Evolutionary conservation across 2,113 vertebrate species (phyloP).

Genomic region (Chascanopsetta lugubris): DNA sequence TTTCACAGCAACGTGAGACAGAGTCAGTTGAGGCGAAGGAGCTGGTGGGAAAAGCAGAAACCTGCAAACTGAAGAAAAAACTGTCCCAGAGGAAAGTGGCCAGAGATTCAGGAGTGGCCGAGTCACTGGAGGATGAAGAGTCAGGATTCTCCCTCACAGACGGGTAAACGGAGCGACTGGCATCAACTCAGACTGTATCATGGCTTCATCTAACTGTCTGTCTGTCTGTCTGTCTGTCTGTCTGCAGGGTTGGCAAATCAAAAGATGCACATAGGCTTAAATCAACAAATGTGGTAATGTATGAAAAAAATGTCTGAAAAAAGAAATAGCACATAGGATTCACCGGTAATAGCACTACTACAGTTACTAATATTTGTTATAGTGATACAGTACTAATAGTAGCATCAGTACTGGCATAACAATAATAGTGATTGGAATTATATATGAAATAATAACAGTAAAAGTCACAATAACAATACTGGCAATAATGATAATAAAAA

Average conservation of each 20-base stretch:
- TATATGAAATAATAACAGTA: too few species aligned
- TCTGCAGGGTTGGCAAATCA: slow-evolving; percentile 61
- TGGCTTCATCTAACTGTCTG: not conserved
- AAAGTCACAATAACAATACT: too few species aligned
- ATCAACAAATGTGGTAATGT: slow-evolving; percentile 56
- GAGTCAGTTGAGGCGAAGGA: slow-evolving; percentile 26
- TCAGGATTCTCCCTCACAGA: slow-evolving; percentile 59
- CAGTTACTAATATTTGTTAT: too few species aligned
- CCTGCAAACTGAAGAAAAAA: slow-evolving; percentile 51
- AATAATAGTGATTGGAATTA: too few species aligned
- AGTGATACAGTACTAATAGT: too few species aligned
- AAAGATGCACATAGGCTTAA: slow-evolving; percentile 45
- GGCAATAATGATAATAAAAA: too few species aligned
- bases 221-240: slow-evolving; percentile 14
- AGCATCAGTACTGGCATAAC: too few species aligned
- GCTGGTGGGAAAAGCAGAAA: slow-evolving; percentile 20
- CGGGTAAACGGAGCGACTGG: slow-evolving; percentile 44
- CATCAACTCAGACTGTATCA: not conserved
- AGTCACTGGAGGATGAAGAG: slow-evolving; percentile 72
- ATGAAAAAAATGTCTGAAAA: too few species aligned
- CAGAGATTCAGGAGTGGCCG: slow-evolving; percentile 71
- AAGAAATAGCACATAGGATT: too few species aligned
- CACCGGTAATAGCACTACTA: too few species aligned
- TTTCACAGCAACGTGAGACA: slow-evolving; percentile 20
- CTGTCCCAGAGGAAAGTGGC: slow-evolving; percentile 42